Base-by-base conservation (phyloP, 2,888 invertebrate species). In the Lobophora halterata region DNA sequence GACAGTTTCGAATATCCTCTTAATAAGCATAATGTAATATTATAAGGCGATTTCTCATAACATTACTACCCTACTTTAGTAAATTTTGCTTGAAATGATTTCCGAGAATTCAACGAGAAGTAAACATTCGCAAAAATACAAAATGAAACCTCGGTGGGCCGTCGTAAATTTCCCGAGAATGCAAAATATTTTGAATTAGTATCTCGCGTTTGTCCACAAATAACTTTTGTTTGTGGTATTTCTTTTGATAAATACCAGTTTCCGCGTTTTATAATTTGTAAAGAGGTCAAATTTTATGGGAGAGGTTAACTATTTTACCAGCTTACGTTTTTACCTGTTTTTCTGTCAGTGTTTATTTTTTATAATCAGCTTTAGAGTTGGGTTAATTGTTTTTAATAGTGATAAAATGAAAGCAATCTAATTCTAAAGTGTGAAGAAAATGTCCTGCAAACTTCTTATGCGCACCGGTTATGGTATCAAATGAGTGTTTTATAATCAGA, bases 121-220 rank as follows among this genome's bases (percentile, higher is more conserved):
- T 23, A 21, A 55, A 37, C 16, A 28, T 20, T 29, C 27, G 32
- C 47, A 10, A 10, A 51, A 42, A 55, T 51, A 55, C 48, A 40
- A 48, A 42, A 43, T 36, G 34, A 50, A 38, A 31, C 43, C 21
- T 26, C 32, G 39, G 28, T 51, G 37, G 16, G 33, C 42, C 38
- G 10, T 58, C 65, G 58, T 70, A 66, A 65, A 64, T 30, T 35
- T 30, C 34, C 26, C 40, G 49, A 44, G 52, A 55, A 65, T 66
- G 55, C 50, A 39, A 62, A 65, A 58, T 55, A 61, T 61, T 58
- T 53, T 48, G 28, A 41, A 56, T 55, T 43, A 45, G 38, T 46
- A 44, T 56, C 52, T 43, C 53, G 44, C 37, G 26, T 49, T 32
- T 46, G 41, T 47, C 47, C 39, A 29, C 46, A 58, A 65, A 63